Conservation (phyloP, 2,888 invertebrate species). For the Lepas anatifera region DNA sequence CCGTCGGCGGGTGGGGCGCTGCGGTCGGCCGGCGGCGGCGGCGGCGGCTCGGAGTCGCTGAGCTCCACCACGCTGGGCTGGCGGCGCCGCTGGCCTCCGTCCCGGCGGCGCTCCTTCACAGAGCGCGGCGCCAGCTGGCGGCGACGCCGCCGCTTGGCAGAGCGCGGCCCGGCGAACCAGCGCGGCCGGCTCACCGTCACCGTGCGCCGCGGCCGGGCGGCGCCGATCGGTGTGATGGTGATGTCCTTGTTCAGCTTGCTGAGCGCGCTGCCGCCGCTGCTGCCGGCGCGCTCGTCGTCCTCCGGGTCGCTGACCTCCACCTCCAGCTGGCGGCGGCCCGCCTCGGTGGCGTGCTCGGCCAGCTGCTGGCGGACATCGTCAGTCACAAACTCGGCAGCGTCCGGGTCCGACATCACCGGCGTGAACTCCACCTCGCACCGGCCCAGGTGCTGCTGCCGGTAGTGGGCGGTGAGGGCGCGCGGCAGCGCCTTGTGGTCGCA, state of each 20-base stretch:
- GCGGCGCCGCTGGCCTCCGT: background rate
- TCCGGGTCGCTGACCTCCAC: conserved; percentile 6
- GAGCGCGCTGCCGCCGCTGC: background rate
- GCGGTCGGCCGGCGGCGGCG: background rate
- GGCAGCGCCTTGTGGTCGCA: background rate
- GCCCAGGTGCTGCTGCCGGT: background rate
- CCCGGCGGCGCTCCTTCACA: background rate
- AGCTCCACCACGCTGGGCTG: background rate
- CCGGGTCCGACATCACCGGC: background rate
- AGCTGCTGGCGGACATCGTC: background rate
- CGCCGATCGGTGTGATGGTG: conserved; percentile 25
- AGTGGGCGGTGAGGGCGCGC: background rate
- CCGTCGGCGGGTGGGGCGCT: background rate
- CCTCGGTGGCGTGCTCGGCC: background rate
- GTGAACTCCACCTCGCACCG: conserved; percentile 6
- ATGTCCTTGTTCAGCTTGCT: conserved; percentile 23
- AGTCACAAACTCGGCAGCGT: background rate
- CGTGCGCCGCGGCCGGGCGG: conserved; percentile 18
- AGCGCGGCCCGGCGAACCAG: background rate
- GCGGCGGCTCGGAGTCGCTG: background rate
- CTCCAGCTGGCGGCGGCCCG: background rate
- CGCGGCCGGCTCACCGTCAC: background rate
- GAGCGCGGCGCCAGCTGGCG: conserved; percentile 5
- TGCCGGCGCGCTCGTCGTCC: background rate
- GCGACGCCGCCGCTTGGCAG: background rate